Conservation (phyloP, 1,140 invertebrate species). For the Cyrtorhinus lividipennis region DNA sequence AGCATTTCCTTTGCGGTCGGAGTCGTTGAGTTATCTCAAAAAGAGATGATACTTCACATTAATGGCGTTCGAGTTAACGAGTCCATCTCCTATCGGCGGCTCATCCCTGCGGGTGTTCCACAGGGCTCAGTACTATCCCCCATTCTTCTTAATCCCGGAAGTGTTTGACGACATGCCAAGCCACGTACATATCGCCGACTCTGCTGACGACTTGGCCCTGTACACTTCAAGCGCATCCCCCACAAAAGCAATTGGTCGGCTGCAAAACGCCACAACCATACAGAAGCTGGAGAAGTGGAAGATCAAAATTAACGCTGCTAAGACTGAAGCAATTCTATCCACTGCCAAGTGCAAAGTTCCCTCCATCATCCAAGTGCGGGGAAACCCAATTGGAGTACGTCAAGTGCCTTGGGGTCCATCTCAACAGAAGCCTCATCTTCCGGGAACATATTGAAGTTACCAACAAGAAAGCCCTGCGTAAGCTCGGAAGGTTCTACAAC, state of each 20-base stretch:
- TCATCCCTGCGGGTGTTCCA: too few relatives aligned
- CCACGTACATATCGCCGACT: too few relatives aligned
- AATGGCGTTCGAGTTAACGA: too few relatives aligned
- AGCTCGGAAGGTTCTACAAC: background rate
- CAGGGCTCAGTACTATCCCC: too few relatives aligned
- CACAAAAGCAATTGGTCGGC: background rate
- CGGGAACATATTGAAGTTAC: background rate
- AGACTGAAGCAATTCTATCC: background rate
- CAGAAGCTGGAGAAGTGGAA: background rate
- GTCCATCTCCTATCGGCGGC: too few relatives aligned
- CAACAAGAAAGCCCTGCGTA: background rate
- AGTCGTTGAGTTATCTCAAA: too few relatives aligned
- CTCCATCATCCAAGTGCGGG: background rate
- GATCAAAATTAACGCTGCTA: background rate
- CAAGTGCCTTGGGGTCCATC: background rate
- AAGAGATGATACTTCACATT: too few relatives aligned
- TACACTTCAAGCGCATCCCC: background rate
- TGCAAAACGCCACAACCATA: background rate
- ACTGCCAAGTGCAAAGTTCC: too few relatives aligned
- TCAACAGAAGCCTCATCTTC: background rate
- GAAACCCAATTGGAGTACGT: background rate
- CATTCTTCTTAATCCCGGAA: too few relatives aligned
- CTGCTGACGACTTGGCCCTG: too few relatives aligned
- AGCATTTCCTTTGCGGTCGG: too few relatives aligned
- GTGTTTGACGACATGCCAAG: too few relatives aligned